Percentiles rank a stretch among this genome's conserved stretches.
Conservation (phyloP, 2,888 invertebrate species). For the Hedya salicella region DNA sequence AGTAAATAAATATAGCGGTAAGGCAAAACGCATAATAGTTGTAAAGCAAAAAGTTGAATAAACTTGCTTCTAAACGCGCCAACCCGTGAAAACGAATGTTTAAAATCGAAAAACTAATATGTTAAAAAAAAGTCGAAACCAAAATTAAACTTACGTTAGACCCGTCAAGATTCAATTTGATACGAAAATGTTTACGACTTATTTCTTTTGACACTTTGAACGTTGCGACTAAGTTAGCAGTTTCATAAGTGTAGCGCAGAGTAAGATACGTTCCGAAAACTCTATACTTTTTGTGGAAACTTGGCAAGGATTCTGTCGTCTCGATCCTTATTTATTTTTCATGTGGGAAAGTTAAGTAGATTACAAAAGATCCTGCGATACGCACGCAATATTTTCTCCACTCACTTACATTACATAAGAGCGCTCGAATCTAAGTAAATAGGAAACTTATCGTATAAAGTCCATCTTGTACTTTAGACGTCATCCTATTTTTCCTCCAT, state of each 20-base stretch:
- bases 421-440: conserved; percentile 17
- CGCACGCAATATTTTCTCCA: conserved; percentile 22
- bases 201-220: conserved; percentile 3
- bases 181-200: neutral
- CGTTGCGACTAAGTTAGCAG: conserved; percentile 16
- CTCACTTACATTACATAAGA: conserved; percentile 11
- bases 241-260: conserved; percentile 26
- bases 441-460: conserved; percentile 8
- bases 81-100: neutral
- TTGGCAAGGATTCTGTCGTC: conserved; percentile 28
- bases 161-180: neutral
- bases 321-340: conserved; percentile 36
- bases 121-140: neutral
- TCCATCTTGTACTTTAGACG: neutral
- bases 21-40: too few relatives aligned
- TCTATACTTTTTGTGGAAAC: conserved; percentile 32
- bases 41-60: too few relatives aligned
- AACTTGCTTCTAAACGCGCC: neutral
- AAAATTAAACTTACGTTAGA: neutral
- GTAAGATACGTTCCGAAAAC: conserved; percentile 26
- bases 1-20: too few relatives aligned
- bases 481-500: neutral
- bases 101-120: neutral
- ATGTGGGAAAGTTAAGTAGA: conserved; percentile 30
- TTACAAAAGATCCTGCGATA: conserved; percentile 27